These are phyloP conservation scores for Australoheros facetus DNA, from an alignment of 2,797 vertebrate species.

Conservation along the genomic window DNA sequence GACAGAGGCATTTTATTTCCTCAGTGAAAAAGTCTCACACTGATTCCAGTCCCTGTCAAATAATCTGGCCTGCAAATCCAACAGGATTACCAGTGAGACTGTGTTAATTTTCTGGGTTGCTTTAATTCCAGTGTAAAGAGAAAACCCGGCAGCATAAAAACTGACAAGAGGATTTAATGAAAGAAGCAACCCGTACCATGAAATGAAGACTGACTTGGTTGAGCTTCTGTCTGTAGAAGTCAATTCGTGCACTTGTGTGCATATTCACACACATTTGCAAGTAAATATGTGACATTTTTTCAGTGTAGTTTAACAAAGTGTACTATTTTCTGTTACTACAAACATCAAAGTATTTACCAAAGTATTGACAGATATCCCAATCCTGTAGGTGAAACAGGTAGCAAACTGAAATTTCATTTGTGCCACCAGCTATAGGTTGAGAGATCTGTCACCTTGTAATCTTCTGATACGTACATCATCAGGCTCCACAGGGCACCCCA, in stretches of 20 bases:
- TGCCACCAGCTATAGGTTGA: no score
- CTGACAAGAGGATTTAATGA: conserved; percentile 25
- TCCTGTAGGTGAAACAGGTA: no score
- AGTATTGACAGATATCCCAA: no score
- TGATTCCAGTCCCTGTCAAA: conserved; percentile 43
- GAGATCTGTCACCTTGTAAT: no score
- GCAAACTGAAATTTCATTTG: no score
- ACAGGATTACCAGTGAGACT: conserved; percentile 53
- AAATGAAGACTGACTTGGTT: conserved; percentile 3
- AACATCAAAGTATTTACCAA: no score
- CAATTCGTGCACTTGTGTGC: background rate
- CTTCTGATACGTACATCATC: no score
- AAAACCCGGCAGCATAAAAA: conserved; percentile 25
- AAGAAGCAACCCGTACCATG: background rate
- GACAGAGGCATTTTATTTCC: conserved; percentile 12
- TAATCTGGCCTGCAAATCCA: conserved; percentile 62
- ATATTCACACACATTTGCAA: background rate
- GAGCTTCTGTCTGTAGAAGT: background rate
- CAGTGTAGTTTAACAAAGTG: background rate
- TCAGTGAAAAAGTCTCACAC: conserved; percentile 34
- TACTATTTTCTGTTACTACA: background rate
- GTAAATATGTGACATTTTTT: background rate
- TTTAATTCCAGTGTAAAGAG: conserved; percentile 51
- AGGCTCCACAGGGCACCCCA: no score
- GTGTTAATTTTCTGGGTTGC: conserved; percentile 40